Evolutionary conservation across 2,113 vertebrate genomes (phyloP).

Genomic region (Hucho hucho): DNA sequence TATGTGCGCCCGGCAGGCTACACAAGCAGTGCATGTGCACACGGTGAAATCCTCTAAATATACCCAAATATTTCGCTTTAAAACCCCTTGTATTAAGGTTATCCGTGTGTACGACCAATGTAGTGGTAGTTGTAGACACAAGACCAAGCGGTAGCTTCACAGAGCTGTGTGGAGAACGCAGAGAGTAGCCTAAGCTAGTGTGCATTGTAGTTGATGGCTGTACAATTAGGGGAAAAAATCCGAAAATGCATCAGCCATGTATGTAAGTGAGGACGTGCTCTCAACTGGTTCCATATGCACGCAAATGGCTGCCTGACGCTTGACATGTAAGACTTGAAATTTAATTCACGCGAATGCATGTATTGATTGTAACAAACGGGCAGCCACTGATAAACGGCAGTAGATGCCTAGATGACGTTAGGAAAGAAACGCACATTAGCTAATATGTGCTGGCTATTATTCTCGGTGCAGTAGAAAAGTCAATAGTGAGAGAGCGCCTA

Average conservation of each 20-base stretch:
- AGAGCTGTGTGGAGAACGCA: constrained; percentile 29
- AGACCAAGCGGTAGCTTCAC: constrained; percentile 1
- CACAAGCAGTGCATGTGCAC: constrained; percentile 30
- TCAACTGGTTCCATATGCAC: constrained; percentile 77
- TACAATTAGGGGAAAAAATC: constrained; percentile 72
- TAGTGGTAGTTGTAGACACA: constrained; percentile 2
- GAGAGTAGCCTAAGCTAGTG: constrained; percentile 1
- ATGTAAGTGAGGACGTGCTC: constrained; percentile 69
- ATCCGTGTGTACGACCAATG: not conserved
- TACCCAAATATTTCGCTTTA: not conserved
- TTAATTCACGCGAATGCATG: constrained; percentile 39
- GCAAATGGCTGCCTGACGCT: constrained; percentile 77
- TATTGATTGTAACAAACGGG: constrained; percentile 44
- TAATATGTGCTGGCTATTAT: constrained; percentile 30
- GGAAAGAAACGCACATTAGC: constrained; percentile 38
- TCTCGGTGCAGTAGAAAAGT: constrained; percentile 26
- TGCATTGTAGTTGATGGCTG: constrained; percentile 30
- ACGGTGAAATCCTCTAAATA: constrained; percentile 21
- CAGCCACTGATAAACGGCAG: too few relatives aligned
- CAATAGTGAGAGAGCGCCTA: constrained; percentile 25
- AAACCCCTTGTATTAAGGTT: not conserved
- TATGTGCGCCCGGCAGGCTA: constrained; percentile 45
- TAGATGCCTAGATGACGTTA: not conserved
- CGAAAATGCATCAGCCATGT: constrained; percentile 82
- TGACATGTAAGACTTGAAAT: constrained; percentile 49